Percentiles rank a stretch among this genome's conserved stretches.
These are phyloP conservation scores for Lasioglossum albipes DNA, from an alignment of 1,140 invertebrate genomes.

Conservation along the genomic window DNA sequence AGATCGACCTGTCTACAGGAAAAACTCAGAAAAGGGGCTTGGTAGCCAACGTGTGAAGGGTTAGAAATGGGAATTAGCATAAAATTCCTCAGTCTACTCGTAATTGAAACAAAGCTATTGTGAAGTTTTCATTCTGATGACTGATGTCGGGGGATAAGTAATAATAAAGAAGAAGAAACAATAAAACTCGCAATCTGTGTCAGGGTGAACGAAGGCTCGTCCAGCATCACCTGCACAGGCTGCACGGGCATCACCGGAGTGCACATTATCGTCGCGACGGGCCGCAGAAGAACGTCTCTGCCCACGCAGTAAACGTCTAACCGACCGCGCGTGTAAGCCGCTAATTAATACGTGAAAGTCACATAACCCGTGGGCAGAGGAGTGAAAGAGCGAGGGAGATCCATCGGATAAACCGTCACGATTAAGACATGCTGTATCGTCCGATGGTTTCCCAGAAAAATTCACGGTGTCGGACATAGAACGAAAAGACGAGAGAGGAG, in stretches of 20 bases:
- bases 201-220: too few relatives aligned
- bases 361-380: slow-evolving; percentile 57
- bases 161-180: too few relatives aligned
- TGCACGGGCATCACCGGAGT: background rate
- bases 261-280: slow-evolving; percentile 11
- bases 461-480: background rate
- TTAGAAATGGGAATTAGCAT: too few relatives aligned
- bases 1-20: too few relatives aligned
- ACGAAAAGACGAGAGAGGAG: too few relatives aligned
- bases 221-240: background rate
- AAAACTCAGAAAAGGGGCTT: too few relatives aligned
- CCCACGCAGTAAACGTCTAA: slow-evolving; percentile 49
- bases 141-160: too few relatives aligned
- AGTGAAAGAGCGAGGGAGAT: slow-evolving; percentile 29
- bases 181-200: too few relatives aligned
- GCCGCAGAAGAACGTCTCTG: slow-evolving; percentile 17
- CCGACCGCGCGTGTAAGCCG: slow-evolving; percentile 34
- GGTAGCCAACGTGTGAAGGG: too few relatives aligned
- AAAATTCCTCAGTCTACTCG: too few relatives aligned
- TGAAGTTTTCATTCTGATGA: too few relatives aligned
- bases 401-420: slow-evolving; percentile 53
- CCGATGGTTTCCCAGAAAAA: slow-evolving; percentile 27
- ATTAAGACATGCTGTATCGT: slow-evolving; percentile 56
- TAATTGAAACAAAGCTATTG: too few relatives aligned
- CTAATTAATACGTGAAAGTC: slow-evolving; percentile 73